Evolutionary conservation across 2,113 vertebrate species (phyloP), one percentile per base, ranked within the genome.

Genomic region (Aegithalos caudatus): DNA sequence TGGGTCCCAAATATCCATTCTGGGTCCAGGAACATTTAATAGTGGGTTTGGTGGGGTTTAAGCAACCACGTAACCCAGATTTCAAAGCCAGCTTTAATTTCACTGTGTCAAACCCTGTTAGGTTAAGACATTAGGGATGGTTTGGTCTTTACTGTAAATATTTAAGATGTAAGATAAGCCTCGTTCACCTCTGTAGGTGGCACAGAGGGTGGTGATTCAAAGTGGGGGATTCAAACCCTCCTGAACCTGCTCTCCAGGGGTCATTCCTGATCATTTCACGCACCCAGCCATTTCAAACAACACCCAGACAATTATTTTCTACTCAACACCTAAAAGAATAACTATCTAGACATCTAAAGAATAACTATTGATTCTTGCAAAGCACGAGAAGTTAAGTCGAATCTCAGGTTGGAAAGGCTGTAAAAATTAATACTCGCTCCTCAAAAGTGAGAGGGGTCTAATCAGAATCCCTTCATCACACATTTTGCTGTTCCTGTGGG

Each of bases 61-160:
- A 47, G 21, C 9, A 19, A 27, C 18, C 11, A 8, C 0, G 0
- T 31, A 60, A 58, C 35, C 5, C 7, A 25, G 23, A 66, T 86
- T 88, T 81, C 51, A 90, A 13, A 66, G 12, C 10, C 45, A 31
- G 20, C 35, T 71, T 76, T 12, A 31, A 35, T 53, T 76, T 87
- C 35, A 35, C 10, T 14, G 21, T n/a, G 72, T 51, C 48, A 53
- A 42, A 83, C n/a, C 11, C 29, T 37, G 12, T 61, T n/a, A 53
- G 50, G 31, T 25, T 40, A 33, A 53, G 83, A 12, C 35, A 44
- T 37, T 27, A 65, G 20, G 2, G 2, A 90, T 11, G 50, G 17
- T 16, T 65, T 64, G 11, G 31, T 50, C 50, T 86, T 44, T 15
- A 4, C 47, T 42, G n/a, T 14, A 58, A 88, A 53, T 57, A 53